phyloP scores from a whole-genome alignment of 2,113 vertebrate genomes.

The Cercopithecus mona region DNA sequence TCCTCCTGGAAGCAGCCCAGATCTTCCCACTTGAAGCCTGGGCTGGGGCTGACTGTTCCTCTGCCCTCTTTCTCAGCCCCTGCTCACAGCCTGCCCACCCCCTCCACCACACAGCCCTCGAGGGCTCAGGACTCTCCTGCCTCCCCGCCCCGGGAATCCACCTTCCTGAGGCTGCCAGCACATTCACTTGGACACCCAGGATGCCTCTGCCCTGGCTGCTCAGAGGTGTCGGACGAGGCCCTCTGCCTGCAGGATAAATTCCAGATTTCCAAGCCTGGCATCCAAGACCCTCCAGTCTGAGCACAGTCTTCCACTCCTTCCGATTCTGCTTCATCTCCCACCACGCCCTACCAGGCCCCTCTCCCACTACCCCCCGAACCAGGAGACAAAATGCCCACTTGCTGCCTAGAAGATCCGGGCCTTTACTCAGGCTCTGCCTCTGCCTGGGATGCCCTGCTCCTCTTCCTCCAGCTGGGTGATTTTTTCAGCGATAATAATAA shows the following conservation, averaged over 20 bases:
- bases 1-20: not conserved
- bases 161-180: rapidly evolving
- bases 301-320: not conserved
- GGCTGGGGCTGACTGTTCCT: not conserved
- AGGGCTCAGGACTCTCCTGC: not conserved
- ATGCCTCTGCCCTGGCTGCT: not conserved
- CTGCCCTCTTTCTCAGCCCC: not conserved
- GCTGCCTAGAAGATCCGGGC: not conserved
- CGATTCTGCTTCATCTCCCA: not conserved
- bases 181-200: not conserved
- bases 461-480: not conserved
- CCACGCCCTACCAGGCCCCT: not conserved
- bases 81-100: rapidly evolving
- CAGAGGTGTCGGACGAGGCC: rapidly evolving
- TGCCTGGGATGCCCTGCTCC: rapidly evolving
- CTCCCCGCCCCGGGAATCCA: not conserved
- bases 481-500: not conserved
- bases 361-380: not conserved
- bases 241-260: not conserved
- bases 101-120: too few relatives aligned
- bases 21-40: not conserved
- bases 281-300: not conserved
- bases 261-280: not conserved
- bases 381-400: not conserved
- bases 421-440: not conserved